phyloP scores from a whole-genome alignment of 92 coral and sea anemone species.

The Porites evermanni region DNA sequence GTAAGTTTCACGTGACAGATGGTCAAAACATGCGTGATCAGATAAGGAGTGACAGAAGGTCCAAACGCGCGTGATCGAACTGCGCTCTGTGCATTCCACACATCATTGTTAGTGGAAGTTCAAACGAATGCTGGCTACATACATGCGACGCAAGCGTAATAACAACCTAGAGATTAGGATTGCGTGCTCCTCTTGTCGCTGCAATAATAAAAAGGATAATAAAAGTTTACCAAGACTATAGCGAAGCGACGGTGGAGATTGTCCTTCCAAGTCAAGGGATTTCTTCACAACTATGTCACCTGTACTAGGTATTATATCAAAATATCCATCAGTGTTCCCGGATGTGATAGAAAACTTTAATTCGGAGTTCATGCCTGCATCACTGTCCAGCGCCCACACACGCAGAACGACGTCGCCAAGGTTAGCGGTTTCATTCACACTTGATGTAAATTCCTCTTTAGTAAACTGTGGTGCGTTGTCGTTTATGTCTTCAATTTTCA shows the following conservation, averaged over 20 bases:
- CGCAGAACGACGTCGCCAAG: conserved; percentile 55
- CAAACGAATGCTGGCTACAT: too few relatives aligned
- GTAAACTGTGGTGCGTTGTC: conserved; percentile 83
- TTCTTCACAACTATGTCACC: conserved; percentile 77
- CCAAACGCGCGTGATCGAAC: too few relatives aligned
- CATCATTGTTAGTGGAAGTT: too few relatives aligned
- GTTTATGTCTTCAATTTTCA: conserved; percentile 70
- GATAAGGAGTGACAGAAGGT: too few relatives aligned
- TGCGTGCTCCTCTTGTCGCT: too few relatives aligned
- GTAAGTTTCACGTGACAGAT: too few relatives aligned
- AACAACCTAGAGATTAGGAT: too few relatives aligned
- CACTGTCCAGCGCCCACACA: conserved; percentile 71
- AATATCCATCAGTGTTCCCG: conserved; percentile 74
- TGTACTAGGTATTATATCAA: conserved; percentile 55
- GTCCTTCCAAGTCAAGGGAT: conserved; percentile 74
- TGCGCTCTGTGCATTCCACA: too few relatives aligned
- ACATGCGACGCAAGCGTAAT: too few relatives aligned
- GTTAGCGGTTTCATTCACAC: conserved; percentile 71
- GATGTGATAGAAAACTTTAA: conserved; percentile 64
- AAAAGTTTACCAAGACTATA: conserved; percentile 65
- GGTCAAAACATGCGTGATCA: too few relatives aligned
- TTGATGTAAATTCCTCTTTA: conserved; percentile 20
- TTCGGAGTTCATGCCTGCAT: conserved; percentile 71
- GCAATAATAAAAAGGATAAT: too few relatives aligned
- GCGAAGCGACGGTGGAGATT: conserved; percentile 39